Percentiles rank a stretch among this genome's conserved stretches.
These are phyloP conservation scores for Pseudachorutes palmiensis DNA, from an alignment of 1,140 invertebrate genomes.

Conservation along the genomic window DNA sequence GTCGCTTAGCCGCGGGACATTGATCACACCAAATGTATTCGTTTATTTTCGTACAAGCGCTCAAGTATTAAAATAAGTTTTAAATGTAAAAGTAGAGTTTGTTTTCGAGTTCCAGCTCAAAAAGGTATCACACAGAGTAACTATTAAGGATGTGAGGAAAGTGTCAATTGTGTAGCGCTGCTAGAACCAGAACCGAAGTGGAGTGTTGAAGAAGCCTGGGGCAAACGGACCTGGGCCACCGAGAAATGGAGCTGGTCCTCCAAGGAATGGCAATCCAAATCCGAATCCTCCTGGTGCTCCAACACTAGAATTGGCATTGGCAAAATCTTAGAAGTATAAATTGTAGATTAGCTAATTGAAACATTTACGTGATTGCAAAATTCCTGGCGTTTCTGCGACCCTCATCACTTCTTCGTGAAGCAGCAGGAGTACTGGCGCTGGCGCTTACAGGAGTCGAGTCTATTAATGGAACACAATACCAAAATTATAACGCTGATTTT, in stretches of 20 bases:
- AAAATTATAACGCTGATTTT: too few species aligned
- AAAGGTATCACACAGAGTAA: not conserved
- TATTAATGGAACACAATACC: too few species aligned
- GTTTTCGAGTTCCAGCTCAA: not conserved
- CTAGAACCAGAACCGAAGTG: slow-evolving; percentile 7
- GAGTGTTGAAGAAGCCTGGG: not conserved
- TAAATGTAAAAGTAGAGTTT: too few species aligned
- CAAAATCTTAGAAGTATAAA: not conserved
- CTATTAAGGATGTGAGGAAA: not conserved
- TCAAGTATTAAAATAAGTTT: not conserved
- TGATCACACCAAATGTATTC: not conserved
- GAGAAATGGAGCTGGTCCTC: not conserved
- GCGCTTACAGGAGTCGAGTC: too few species aligned
- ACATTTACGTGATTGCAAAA: too few species aligned
- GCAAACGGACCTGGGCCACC: not conserved
- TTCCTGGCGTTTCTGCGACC: too few species aligned
- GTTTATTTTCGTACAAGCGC: not conserved
- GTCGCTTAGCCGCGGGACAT: slow-evolving; percentile 47
- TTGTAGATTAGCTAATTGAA: not conserved
- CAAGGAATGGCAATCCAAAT: not conserved
- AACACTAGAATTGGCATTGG: not conserved
- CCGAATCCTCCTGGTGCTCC: not conserved
- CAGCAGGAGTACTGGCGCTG: too few species aligned
- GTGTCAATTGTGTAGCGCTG: not conserved
- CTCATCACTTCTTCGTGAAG: too few species aligned